These are phyloP conservation scores for Sorex araneus DNA, from an alignment of 2,113 vertebrate species.

Conservation along the genomic window DNA sequence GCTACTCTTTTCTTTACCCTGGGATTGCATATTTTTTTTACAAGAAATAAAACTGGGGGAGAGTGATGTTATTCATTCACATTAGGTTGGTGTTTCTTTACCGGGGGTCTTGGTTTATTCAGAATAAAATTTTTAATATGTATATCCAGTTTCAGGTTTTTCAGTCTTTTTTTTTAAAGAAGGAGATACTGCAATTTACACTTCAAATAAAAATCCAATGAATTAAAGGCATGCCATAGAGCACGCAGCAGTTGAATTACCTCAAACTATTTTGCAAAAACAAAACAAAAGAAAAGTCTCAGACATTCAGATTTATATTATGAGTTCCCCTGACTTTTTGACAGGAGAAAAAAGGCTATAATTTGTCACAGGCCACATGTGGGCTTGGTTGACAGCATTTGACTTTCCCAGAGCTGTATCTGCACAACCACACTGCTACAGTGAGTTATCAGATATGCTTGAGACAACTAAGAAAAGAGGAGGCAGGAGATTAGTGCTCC, in stretches of 20 bases:
- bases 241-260: background rate
- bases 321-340: background rate
- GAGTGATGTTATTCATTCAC: background rate
- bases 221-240: background rate
- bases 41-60: background rate
- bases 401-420: background rate
- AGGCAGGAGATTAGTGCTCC: background rate
- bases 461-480: background rate
- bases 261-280: conserved; percentile 23
- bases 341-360: background rate
- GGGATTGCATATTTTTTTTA: background rate
- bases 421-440: background rate
- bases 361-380: background rate
- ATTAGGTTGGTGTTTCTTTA: conserved; percentile 24
- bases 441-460: background rate
- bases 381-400: background rate
- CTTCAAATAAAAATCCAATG: background rate
- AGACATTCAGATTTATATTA: background rate
- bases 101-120: conserved; percentile 6
- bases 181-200: background rate
- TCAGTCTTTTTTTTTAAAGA: conserved; percentile 18
- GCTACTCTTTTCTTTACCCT: background rate
- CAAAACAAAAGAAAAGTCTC: background rate
- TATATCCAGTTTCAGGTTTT: background rate
- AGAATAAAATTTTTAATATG: background rate